These are phyloP conservation scores for Melikaiella ostensackeni DNA, from an alignment of 2,888 invertebrate species.

Conservation along the genomic window DNA sequence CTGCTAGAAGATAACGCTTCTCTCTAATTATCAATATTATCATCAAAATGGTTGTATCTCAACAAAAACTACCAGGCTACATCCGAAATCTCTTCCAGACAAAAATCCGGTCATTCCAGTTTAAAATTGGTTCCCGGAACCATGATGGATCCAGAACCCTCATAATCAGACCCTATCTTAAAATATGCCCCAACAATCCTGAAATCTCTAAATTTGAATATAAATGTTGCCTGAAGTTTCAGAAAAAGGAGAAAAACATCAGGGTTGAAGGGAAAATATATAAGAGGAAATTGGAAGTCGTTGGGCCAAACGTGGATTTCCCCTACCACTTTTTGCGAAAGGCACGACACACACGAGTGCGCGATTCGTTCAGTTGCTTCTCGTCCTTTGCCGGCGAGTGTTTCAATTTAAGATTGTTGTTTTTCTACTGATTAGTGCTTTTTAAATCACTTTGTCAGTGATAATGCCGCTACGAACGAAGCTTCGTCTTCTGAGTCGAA, in stretches of 20 bases:
- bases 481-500: conserved; percentile 58
- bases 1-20: not conserved
- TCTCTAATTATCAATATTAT: not conserved
- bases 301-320: conserved; percentile 19
- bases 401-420: conserved; percentile 1
- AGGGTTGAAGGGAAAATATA: not conserved
- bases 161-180: not conserved
- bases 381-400: conserved; percentile 55
- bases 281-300: not conserved
- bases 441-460: conserved; percentile 3
- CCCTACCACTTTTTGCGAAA: conserved; percentile 17
- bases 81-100: too few relatives aligned
- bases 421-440: not conserved
- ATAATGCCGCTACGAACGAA: conserved; percentile 67
- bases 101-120: conserved; percentile 22
- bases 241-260: not conserved
- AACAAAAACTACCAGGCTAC: not conserved
- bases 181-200: not conserved
- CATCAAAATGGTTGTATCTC: not conserved
- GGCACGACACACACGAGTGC: conserved; percentile 21
- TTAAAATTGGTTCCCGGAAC: not conserved
- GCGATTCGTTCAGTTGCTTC: conserved; percentile 55
- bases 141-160: too few relatives aligned
- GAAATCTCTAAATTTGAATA: not conserved
- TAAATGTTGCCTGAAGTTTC: not conserved